These are phyloP conservation scores for Lamproptera curius DNA, from an alignment of 2,888 invertebrate genomes.

Conservation along the genomic window DNA sequence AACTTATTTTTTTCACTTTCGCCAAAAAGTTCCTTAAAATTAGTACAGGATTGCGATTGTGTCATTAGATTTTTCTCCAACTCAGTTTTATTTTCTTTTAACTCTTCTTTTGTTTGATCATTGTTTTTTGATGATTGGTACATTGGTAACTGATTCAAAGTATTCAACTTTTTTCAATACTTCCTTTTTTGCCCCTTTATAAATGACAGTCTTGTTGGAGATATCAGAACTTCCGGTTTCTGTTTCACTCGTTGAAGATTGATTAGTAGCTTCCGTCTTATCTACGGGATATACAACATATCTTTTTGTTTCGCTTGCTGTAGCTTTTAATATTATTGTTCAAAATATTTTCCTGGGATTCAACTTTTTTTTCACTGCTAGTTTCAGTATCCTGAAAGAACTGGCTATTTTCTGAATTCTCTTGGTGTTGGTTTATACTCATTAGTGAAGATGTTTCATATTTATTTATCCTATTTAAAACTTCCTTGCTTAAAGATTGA, in stretches of 20 bases:
- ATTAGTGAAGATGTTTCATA: constrained; percentile 45
- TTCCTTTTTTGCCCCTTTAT: constrained; percentile 78
- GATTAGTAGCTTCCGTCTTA: constrained; percentile 50
- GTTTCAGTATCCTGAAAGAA: constrained; percentile 15
- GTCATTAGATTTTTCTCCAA: constrained; percentile 50
- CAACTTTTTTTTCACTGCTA: constrained; percentile 16
- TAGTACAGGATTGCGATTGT: constrained; percentile 84
- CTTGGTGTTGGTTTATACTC: constrained; percentile 66
- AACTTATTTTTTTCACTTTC: constrained; percentile 81
- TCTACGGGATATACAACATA: constrained; percentile 43
- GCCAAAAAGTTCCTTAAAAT: constrained; percentile 90
- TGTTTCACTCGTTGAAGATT: constrained; percentile 80
- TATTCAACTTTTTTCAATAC: constrained; percentile 87
- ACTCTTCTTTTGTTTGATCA: constrained; percentile 75
- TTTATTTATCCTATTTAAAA: constrained; percentile 80
- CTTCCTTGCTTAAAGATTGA: constrained; percentile 84
- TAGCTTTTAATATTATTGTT: constrained; percentile 55
- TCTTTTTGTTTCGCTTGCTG: constrained; percentile 66
- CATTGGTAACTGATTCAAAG: constrained; percentile 83
- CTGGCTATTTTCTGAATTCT: constrained; percentile 60
- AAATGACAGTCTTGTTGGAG: constrained; percentile 83
- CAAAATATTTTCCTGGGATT: constrained; percentile 22
- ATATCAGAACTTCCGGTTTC: constrained; percentile 86
- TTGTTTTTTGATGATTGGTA: constrained; percentile 61
- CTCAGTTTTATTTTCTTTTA: constrained; percentile 50